Base-by-base conservation (phyloP, 2,888 invertebrate genomes). In the Vesta saturnalis region DNA sequence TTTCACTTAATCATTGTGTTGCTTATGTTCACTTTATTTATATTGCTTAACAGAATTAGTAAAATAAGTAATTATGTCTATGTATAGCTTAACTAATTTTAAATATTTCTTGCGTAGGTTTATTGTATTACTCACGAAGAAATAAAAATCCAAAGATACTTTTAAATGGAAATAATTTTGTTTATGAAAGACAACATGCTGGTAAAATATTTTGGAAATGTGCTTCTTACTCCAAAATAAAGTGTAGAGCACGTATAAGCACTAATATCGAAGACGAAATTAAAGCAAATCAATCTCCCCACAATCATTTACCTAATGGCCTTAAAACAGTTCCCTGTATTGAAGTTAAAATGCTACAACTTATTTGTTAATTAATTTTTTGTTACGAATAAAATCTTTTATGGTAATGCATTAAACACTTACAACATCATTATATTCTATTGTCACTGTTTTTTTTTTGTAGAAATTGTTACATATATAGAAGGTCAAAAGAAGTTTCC, bases 401-500 rank as follows among this genome's bases (percentile, higher is more conserved):
- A n/a, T n/a, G n/a, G n/a, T n/a, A n/a, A n/a, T n/a, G n/a, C n/a
- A n/a, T n/a, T n/a, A n/a, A n/a, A n/a, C n/a, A n/a, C n/a, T n/a
- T n/a, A n/a, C n/a, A n/a, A n/a, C n/a, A n/a, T n/a, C n/a, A n/a
- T n/a, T n/a, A n/a, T n/a, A n/a, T n/a, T n/a, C n/a, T 43, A 43
- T 43, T 52, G 18, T 19, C 16, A 52, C 4, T 19, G 16, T 12
- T n/a, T 47, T 47, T 55, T 63, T 66, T 64, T 69, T 70, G 15
- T 72, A 72, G 66, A 69, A 67, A 67, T 72, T 56, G 80, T 78
- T 14, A 81, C 80, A 5, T 83, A 80, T 70, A 74, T 81, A 55
- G 78, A 72, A 75, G 81, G 82, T 15, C 73, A 76, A 8, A 74
- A 80, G 21, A 74, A 74, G 23, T 77, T 76, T 49, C 81, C 82